Base-by-base conservation (phyloP, 2,113 vertebrate species). In the Burhinus oedicnemus region DNA sequence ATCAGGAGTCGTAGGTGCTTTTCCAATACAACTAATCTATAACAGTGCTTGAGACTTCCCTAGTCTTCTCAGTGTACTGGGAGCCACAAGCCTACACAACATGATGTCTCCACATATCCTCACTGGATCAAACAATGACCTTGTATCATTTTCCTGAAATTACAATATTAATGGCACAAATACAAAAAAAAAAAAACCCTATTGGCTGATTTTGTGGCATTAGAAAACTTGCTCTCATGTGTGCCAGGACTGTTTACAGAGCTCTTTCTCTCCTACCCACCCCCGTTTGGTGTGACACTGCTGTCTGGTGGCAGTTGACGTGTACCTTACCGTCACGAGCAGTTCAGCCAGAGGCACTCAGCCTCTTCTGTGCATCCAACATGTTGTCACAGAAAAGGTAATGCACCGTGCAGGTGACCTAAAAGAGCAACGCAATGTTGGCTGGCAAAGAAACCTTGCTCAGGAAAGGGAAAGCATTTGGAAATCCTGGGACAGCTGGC, bases 261-360 rank as follows among this genome's bases (percentile, higher is more conserved):
- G 34, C 0, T 8, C 2, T 30, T 64, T 40, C 15, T 49, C 8
- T 32, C 34, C 12, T 38, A 8, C 15, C 3, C 5, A 17, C 13
- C 14, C 9, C 26, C 18, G 9, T 40, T 30, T 14, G 36, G 5
- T 49, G 78, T 20, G 36, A 25, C 0, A 2, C 18, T 44, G 44
- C 21, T 54, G 8, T 10, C 6, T 0, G 0, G 32, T 2, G 0
- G 38, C 21, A n/a, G 22, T 10, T 42, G 60, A 1, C 1, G 12
- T 11, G 29, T 1, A 16, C 3, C 2, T 72, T 12, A 13, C 26
- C 22, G 4, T 14, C 18, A 32, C 62, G 29, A 44, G 19, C 20
- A 5, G 8, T 25, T 17, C 17, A 64, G 42, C 21, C 16, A 10
- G 54, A 42, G 16, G 32, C 47, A 26, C 3, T 2, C 23, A 30